Evolutionary conservation across 2,113 vertebrate genomes (phyloP).

Genomic region (Pygoscelis adeliae): DNA sequence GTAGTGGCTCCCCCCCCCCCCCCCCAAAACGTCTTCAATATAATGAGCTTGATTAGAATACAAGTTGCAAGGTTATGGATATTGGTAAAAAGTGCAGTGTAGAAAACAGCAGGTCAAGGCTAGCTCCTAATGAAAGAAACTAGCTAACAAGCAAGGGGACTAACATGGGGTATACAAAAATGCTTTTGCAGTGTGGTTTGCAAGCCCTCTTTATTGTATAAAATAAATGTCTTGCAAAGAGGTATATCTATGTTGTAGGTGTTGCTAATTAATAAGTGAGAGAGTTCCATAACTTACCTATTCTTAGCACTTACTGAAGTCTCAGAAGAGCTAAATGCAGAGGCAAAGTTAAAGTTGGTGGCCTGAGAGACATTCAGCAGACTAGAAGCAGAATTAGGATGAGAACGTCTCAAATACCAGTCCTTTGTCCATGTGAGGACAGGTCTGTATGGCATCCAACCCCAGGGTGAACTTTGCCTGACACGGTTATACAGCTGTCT

Average conservation of each 20-base stretch:
- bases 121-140: background rate
- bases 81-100: background rate
- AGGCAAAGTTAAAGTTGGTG: background rate
- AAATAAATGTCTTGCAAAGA: background rate
- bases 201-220: background rate
- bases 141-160: background rate
- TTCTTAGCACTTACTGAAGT: background rate
- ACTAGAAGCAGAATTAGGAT: background rate
- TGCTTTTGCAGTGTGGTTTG: background rate
- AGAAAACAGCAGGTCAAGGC: background rate
- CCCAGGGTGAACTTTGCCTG: background rate
- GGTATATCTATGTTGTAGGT: background rate
- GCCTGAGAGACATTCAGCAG: background rate
- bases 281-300: background rate
- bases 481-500: accelerated
- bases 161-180: background rate
- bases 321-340: background rate
- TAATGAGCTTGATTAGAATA: background rate
- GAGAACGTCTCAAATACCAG: background rate
- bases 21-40: background rate
- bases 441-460: background rate
- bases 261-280: background rate
- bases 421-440: background rate
- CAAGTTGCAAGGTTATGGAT: background rate
- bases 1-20: background rate